These are phyloP conservation scores for Torymus auratus DNA, from an alignment of 2,888 invertebrate genomes.

Conservation along the genomic window DNA sequence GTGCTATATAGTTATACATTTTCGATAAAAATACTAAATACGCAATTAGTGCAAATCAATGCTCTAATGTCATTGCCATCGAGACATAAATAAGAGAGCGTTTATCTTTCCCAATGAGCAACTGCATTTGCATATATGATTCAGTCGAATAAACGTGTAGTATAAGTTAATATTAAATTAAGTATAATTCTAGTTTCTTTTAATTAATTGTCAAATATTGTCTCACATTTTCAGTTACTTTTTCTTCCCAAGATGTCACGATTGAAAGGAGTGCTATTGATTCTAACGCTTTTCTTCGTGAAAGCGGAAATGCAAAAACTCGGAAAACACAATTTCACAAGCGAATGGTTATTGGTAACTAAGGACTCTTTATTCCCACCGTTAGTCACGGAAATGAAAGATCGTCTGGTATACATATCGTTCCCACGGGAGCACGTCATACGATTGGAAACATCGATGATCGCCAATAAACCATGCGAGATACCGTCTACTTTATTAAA, in stretches of 20 bases:
- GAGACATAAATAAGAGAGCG: not conserved
- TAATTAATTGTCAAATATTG: too few species aligned
- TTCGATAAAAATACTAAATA: not conserved
- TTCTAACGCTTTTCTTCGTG: conserved; percentile 5
- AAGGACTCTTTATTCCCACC: conserved; percentile 32
- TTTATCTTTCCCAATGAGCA: not conserved
- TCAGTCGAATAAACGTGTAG: not conserved
- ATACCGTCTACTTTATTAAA: conserved; percentile 13
- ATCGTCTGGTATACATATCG: conserved; percentile 37
- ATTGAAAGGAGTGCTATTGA: not conserved
- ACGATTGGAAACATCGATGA: conserved; percentile 37
- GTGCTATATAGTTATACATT: not conserved
- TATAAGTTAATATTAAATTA: too few species aligned
- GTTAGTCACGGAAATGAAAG: conserved; percentile 17
- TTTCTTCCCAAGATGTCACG: too few species aligned
- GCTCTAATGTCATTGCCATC: not conserved
- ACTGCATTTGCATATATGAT: conserved; percentile 2
- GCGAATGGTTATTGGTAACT: conserved; percentile 34
- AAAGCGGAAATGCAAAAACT: conserved; percentile 31
- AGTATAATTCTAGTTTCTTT: too few species aligned
- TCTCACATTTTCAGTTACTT: too few species aligned
- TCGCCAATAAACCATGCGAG: conserved; percentile 37
- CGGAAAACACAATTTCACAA: conserved; percentile 44
- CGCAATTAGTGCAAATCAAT: not conserved
- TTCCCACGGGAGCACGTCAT: conserved; percentile 28